Evolutionary conservation across 2,888 invertebrate species (phyloP).

Genomic region (Lypha dubia): DNA sequence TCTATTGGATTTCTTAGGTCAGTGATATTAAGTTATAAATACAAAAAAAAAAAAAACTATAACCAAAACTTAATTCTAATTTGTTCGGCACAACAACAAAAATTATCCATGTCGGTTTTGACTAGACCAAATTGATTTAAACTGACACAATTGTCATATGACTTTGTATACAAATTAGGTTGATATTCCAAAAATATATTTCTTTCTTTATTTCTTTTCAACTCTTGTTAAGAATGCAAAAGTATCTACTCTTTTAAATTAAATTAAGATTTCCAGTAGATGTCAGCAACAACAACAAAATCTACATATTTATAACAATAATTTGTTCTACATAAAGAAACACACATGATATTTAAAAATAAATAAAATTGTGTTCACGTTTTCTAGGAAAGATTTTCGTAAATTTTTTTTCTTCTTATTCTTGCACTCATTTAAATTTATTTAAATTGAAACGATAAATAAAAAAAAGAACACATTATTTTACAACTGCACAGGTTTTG

Average conservation of each 20-base stretch:
- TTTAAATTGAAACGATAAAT: constrained; percentile 7
- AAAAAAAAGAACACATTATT: neutral
- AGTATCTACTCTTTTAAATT: constrained; percentile 42
- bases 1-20: constrained; percentile 40
- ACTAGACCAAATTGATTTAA: constrained; percentile 59
- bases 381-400: constrained; percentile 14
- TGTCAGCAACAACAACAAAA: constrained; percentile 43
- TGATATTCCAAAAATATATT: constrained; percentile 63
- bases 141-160: constrained; percentile 46
- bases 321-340: constrained; percentile 27
- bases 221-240: constrained; percentile 48
- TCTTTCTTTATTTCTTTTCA: constrained; percentile 38
- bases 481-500: neutral
- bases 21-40: constrained; percentile 45
- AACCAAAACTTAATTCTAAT: neutral
- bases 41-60: constrained; percentile 1
- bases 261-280: constrained; percentile 66
- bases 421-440: constrained; percentile 7
- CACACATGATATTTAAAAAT: neutral
- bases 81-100: constrained; percentile 8
- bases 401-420: neutral
- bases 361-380: constrained; percentile 2
- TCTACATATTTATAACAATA: constrained; percentile 54
- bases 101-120: constrained; percentile 43
- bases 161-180: constrained; percentile 35